Base-by-base conservation (phyloP, 2,888 invertebrate genomes). In the Pristionchus fissidentatus region DNA sequence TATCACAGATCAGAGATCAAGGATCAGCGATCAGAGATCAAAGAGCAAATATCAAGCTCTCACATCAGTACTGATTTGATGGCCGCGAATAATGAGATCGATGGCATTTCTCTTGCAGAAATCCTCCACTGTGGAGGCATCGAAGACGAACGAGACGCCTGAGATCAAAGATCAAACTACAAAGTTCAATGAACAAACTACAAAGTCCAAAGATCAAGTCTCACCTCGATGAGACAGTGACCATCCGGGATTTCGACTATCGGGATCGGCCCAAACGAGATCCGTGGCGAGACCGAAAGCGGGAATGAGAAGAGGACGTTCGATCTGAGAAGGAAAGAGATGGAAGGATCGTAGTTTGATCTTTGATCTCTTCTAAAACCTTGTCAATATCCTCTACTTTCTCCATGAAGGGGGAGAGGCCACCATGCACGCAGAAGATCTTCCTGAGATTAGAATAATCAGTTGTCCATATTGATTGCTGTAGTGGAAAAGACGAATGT, bases 81-180 rank as follows among this genome's bases (percentile, higher is more conserved):
- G 88, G 29, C 88, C 88, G 38, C 88, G 79, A 15, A 88, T 83
- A 1, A 88, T 79, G 26, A 87, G 32, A 41, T 87, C 82, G 41
- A 88, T 81, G 22, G 73, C 81, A 60, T 87, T 84, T 35, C 77
- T 85, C 32, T 75, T 62, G 49, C 88, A 88, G 85, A 88, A 88
- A 43, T 87, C 84, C n/a, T 87, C 86, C 3, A 87, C 84, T 15
- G 81, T 83, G 22, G 81, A 83, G 22, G 62, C 52, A 7, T 86
- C 87, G 83, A 85, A 88, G 10, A 80, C 82, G 84, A 87, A 87
- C 5, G 86, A 87, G 43, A 87, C 87, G n/a, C 86, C 85, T 79
- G 43, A 78, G 78, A 49, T 8, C 7, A 55, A 3, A 49, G 22
- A 66, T 49, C 35, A 81, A 41, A 32, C 46, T 62, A 7, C 32